A percentile compares a stretch with the other conserved stretches of the same genome.
Conservation (phyloP, 37 sponge, comb jelly and placozoan genomes). For the Eunapius fragilis region DNA sequence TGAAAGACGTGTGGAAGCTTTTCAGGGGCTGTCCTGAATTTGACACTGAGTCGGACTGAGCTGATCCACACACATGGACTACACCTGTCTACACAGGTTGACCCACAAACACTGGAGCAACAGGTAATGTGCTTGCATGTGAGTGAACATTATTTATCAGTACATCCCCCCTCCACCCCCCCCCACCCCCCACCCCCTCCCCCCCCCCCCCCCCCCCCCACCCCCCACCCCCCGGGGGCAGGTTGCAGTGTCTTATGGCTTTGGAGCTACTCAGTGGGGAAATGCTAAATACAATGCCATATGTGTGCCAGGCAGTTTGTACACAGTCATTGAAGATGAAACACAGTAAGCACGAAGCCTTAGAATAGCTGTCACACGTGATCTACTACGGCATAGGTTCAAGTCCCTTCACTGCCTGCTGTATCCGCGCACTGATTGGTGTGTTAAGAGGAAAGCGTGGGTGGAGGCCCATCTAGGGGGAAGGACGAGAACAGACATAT, state of each 20-base stretch:
- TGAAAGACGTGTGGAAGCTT: neutral
- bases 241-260: slow-evolving; percentile 50
- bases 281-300: slow-evolving; percentile 28
- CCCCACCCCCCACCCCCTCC: neutral
- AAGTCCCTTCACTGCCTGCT: slow-evolving; percentile 46
- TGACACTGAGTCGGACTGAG: slow-evolving; percentile 34
- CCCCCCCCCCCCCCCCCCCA: neutral
- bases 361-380: neutral
- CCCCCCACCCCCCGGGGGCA: no score
- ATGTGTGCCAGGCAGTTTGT: slow-evolving; percentile 35
- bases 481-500: neutral
- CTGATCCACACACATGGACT: slow-evolving; percentile 51
- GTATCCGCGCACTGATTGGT: slow-evolving; percentile 37
- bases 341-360: slow-evolving; percentile 23
- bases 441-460: slow-evolving; percentile 2
- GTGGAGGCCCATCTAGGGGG: neutral
- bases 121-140: slow-evolving; percentile 4
- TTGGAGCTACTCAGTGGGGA: slow-evolving; percentile 41
- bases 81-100: slow-evolving; percentile 20
- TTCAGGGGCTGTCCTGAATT: slow-evolving; percentile 30
- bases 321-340: slow-evolving; percentile 20
- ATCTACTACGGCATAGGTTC: slow-evolving; percentile 14
- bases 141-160: neutral
- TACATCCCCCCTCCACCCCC: neutral
- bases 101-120: neutral